Conservation (phyloP, 1,140 invertebrate species). For the Branchinecta lynchi region DNA sequence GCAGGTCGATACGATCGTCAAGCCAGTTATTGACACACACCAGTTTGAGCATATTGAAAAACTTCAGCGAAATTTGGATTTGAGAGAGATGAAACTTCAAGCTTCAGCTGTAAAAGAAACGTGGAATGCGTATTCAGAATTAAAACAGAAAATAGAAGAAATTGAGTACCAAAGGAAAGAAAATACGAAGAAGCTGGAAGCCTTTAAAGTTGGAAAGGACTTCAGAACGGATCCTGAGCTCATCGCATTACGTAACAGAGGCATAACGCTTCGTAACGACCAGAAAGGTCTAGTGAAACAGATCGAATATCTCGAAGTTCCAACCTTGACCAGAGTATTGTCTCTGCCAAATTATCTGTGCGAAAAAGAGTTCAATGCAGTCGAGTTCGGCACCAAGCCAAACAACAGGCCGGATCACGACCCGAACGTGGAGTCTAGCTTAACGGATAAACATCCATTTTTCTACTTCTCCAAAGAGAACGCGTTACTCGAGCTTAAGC, state of each 20-base stretch:
- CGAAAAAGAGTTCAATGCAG: not conserved
- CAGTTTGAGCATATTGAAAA: constrained; percentile 35
- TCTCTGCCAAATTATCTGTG: constrained; percentile 41
- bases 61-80: constrained; percentile 34
- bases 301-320: constrained; percentile 40
- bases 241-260: constrained; percentile 37
- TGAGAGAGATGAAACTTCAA: constrained; percentile 34
- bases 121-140: constrained; percentile 37
- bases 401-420: not conserved
- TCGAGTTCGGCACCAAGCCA: not conserved
- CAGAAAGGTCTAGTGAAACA: constrained; percentile 34
- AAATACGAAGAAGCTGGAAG: constrained; percentile 22
- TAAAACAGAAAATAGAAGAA: constrained; percentile 26
- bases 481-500: constrained; percentile 45
- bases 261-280: constrained; percentile 40
- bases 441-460: not conserved
- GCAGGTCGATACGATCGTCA: constrained; percentile 40
- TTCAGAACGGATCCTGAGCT: constrained; percentile 29
- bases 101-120: constrained; percentile 32
- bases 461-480: constrained; percentile 29
- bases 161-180: constrained; percentile 32
- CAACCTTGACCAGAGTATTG: constrained; percentile 38
- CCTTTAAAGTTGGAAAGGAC: constrained; percentile 26
- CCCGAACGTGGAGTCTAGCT: not conserved
- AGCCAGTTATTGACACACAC: constrained; percentile 43